These are phyloP conservation scores for Drosophila busckii DNA, from an alignment of 1,140 invertebrate genomes.

Conservation along the genomic window DNA sequence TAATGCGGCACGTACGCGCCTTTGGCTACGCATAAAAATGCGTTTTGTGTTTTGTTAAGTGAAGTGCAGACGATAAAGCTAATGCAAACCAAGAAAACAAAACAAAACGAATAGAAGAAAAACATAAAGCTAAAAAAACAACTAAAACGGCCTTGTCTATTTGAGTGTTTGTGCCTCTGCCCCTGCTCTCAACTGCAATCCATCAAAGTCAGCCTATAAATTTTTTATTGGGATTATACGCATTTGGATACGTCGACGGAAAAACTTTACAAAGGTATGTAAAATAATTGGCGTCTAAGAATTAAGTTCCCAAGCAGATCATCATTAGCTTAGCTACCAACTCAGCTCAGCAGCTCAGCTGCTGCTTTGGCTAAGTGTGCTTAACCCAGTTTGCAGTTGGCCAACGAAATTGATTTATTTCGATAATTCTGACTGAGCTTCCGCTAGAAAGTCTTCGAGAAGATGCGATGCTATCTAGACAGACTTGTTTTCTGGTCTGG, in stretches of 20 bases:
- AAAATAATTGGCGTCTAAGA: slow-evolving; percentile 2
- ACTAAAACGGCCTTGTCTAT: slow-evolving; percentile 51
- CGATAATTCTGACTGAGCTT: slow-evolving; percentile 37
- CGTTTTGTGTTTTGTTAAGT: slow-evolving; percentile 24
- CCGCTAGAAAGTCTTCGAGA: slow-evolving; percentile 48
- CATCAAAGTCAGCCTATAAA: slow-evolving; percentile 35
- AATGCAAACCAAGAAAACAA: slow-evolving; percentile 18
- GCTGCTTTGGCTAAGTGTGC: background rate
- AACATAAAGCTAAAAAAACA: slow-evolving; percentile 18
- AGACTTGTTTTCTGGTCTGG: slow-evolving; percentile 28
- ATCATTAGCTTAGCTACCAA: background rate
- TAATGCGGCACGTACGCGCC: slow-evolving; percentile 59
- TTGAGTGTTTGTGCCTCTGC: slow-evolving; percentile 16
- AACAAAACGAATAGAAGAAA: slow-evolving; percentile 12
- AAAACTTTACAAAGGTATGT: slow-evolving; percentile 43
- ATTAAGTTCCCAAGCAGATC: slow-evolving; percentile 17
- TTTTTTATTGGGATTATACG: slow-evolving; percentile 50
- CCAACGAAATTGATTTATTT: slow-evolving; percentile 40
- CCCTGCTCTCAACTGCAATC: slow-evolving; percentile 27
- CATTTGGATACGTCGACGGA: slow-evolving; percentile 7
- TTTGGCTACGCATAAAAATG: slow-evolving; percentile 59
- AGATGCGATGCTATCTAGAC: slow-evolving; percentile 6
- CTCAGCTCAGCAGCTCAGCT: background rate
- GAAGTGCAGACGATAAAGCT: slow-evolving; percentile 51
- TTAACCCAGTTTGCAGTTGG: slow-evolving; percentile 36